Base-by-base conservation (phyloP, 2,113 vertebrate genomes). In the Maccullochella peelii region DNA sequence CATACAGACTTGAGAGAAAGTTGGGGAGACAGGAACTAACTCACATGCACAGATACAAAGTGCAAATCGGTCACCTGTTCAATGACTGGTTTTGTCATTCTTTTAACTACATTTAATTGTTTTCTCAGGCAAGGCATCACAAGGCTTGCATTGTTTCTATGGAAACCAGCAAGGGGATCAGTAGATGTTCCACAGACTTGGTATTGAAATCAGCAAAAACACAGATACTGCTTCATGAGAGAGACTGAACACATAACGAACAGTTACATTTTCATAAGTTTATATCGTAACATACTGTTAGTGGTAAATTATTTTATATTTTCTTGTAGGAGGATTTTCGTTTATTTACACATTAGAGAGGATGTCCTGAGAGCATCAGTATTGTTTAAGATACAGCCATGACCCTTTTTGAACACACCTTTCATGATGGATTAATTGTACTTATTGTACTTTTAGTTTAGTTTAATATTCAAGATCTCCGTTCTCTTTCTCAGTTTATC, bases 81-180 rank as follows among this genome's bases (percentile, higher is more conserved):
- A 25, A 38, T 27, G 54, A 42, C 21, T 20, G 47, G 2, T 57
- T 57, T 36, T 55, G 25, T 33, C 42, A 30, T 57, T 20, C 27
- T 23, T 59, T 78, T 8, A 11, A 20, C 47, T 49, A 20, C 25
- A 54, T 58, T 73, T 58, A 57, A 55, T 40, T 10, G 5, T 54
- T 33, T 54, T 79, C 47, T 73, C 68, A 30, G 11, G 49, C 58
- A 27, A n/a, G 0, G 2, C 2, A 25, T 77, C 55, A 55, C 57
- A 18, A 66, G 27, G 25, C 10, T 76, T 71, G 67, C 7, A 57
- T 75, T 36, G 85, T 87, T 71, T 62, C 79, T 54, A 59, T 85
- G 70, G 67, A 50, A 82, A 68, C 75, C 44, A 68, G 40, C 38
- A 20, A 52, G 55, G 20, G 6, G 49, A 65, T 77, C 27, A 72